phyloP scores from a whole-genome alignment of 2,888 invertebrate genomes.

The Eupithecia inturbata region DNA sequence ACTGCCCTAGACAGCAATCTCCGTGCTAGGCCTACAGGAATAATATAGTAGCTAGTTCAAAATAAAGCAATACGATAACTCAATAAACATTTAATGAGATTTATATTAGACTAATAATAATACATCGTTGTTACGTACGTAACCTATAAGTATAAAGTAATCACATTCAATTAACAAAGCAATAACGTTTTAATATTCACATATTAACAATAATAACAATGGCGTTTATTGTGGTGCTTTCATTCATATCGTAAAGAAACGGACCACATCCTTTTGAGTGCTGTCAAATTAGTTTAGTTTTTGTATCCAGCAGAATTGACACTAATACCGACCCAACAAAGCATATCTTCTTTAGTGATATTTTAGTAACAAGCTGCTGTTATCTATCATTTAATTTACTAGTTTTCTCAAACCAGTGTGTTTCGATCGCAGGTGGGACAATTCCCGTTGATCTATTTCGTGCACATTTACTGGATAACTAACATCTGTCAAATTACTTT shows the following conservation, averaged over 20 bases:
- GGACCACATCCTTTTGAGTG: not conserved
- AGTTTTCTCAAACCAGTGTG: not conserved
- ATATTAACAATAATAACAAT: not conserved
- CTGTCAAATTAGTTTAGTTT: not conserved
- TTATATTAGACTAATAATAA: not conserved
- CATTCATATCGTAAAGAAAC: not conserved
- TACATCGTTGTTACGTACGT: not conserved
- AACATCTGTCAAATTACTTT: not conserved
- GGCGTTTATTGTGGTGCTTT: not conserved
- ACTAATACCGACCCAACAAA: not conserved
- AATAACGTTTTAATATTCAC: not conserved
- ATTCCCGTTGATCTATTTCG: not conserved
- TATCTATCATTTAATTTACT: slow-evolving; percentile 1
- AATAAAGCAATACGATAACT: not conserved
- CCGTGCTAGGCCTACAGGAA: too few relatives aligned
- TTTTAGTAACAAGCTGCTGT: not conserved
- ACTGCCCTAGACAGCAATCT: too few relatives aligned
- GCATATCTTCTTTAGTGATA: not conserved
- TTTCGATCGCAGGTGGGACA: not conserved
- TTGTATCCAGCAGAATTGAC: not conserved
- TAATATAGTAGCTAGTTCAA: not conserved
- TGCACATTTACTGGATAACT: not conserved
- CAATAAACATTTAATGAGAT: not conserved
- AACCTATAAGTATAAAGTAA: not conserved
- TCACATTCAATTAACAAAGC: not conserved